Conservation (phyloP, 2,113 vertebrate genomes). For the Melanerpes aurifrons region DNA sequence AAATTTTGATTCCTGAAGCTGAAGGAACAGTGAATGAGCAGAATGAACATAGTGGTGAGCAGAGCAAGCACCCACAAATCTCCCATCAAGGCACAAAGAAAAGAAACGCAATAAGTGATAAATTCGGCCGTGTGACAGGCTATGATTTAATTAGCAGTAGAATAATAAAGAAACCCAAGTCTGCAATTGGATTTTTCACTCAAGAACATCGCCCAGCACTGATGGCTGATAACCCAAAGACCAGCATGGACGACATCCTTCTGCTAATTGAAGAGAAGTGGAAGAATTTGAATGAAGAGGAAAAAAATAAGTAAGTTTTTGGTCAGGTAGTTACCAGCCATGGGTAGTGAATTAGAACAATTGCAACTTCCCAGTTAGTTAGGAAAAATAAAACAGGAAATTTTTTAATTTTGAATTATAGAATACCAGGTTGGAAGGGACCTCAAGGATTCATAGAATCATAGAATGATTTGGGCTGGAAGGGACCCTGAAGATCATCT, state of each 20-base stretch:
- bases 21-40: background rate
- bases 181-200: conserved; percentile 85
- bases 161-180: conserved; percentile 83
- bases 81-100: conserved; percentile 65
- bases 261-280: conserved; percentile 82
- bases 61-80: conserved; percentile 9
- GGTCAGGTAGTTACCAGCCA: conserved; percentile 78
- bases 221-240: conserved; percentile 81
- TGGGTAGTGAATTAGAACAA: conserved; percentile 57
- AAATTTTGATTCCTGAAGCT: conserved; percentile 73
- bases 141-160: conserved; percentile 90
- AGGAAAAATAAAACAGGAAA: conserved; percentile 73
- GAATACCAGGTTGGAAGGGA: no score
- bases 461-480: no score
- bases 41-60: background rate
- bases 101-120: conserved; percentile 83
- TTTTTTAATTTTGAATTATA: conserved; percentile 50
- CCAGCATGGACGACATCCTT: conserved; percentile 82
- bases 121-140: conserved; percentile 82
- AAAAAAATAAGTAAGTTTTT: conserved; percentile 90
- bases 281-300: conserved; percentile 87
- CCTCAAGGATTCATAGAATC: no score
- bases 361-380: conserved; percentile 45
- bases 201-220: conserved; percentile 82
- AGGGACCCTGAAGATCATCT: no score